Conservation (phyloP, 1,140 invertebrate genomes). For the Nymphalis io region DNA sequence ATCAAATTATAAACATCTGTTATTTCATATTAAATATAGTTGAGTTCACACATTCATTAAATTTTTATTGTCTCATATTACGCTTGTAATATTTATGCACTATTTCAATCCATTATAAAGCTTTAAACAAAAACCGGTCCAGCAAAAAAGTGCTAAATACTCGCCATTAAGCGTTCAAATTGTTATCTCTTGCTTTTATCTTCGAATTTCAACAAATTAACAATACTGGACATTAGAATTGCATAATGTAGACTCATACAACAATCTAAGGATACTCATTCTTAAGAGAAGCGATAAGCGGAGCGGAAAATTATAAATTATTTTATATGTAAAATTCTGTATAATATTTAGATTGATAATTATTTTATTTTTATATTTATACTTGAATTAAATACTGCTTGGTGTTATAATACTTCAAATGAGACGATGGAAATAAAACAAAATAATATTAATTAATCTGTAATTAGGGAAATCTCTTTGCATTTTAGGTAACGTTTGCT, state of each 20-base stretch:
- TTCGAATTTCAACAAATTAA: slow-evolving; percentile 42
- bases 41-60: too few relatives aligned
- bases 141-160: slow-evolving; percentile 33
- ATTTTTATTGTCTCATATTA: neutral
- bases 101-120: neutral
- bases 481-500: too few relatives aligned
- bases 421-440: too few relatives aligned
- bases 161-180: slow-evolving; percentile 17
- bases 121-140: slow-evolving; percentile 5
- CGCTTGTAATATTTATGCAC: neutral
- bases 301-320: slow-evolving; percentile 21
- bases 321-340: neutral
- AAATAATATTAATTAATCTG: too few relatives aligned
- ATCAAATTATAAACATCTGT: too few relatives aligned
- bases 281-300: slow-evolving; percentile 26
- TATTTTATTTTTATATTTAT: too few relatives aligned
- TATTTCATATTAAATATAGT: too few relatives aligned
- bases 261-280: slow-evolving; percentile 16
- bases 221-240: slow-evolving; percentile 40
- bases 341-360: too few relatives aligned
- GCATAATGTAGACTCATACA: slow-evolving; percentile 41
- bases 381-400: too few relatives aligned
- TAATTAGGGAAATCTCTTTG: too few relatives aligned
- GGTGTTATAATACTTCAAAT: too few relatives aligned
- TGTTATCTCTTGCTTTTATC: slow-evolving; percentile 30